Evolutionary conservation across 2,113 vertebrate genomes (phyloP), one percentile per base, ranked within the genome.

Genomic region (Dryoscopus gambensis): DNA sequence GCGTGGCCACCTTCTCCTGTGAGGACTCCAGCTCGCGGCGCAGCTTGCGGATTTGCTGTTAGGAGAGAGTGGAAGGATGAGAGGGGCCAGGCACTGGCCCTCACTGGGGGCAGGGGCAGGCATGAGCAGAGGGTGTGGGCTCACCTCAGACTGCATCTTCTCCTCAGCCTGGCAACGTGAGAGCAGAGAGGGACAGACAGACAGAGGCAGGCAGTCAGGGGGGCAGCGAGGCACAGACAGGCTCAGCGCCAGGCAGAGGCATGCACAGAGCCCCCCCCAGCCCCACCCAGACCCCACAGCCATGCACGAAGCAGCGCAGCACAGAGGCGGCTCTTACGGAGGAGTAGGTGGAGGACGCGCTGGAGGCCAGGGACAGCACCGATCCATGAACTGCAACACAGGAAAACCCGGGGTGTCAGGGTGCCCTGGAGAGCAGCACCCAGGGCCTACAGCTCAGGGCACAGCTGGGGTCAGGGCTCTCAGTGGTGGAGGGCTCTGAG

Each of bases 121-220:
- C 9, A 0, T 0, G 6, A 95, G 92, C 87, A 81, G 69, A 78
- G 74, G 73, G 88, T 30, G 47, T 60, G 44, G 74, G 95, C 78
- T 94, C 95, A 99, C 99, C 98, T 99, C 99, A 18, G 99, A 99
- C 90, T 99, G 99, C 98, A 99, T 99, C 98, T 98, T 99, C 97
- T 99, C 99, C 98, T 99, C 99, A 97, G 99, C 99, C 99, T 99
- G 98, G 96, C 31, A 80, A 97, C 62, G 7, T 33, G 63, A 96
- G 85, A 97, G 94, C 96, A 97, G 98, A 97, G 97, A 97, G 90
- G 95, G 93, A 98, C 87, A 98, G 91, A 98, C 94, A 97, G 95
- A 98, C 97, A 98, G 94, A 98, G 91, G 94, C 73, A 71, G 88
- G 95, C 81, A 95, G 92, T 97, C 94, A 97, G 95, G 84, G 88